Base-by-base conservation (phyloP, 2,113 vertebrate species). In the Chloroceryle aenea region DNA sequence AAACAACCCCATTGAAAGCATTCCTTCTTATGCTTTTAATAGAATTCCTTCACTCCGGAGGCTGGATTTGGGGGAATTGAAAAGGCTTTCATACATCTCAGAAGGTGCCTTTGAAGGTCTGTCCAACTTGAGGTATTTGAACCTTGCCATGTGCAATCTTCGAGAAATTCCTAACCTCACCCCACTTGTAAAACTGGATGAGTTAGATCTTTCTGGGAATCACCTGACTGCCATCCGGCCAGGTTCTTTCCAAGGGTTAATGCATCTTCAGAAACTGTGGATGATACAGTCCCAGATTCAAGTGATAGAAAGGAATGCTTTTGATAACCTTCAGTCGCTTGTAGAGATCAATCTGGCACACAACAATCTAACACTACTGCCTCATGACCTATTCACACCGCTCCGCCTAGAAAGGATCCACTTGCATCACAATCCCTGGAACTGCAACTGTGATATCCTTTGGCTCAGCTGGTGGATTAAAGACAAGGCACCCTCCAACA, bases 401-500 rank as follows among this genome's bases (percentile, higher is more conserved):
- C 98, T 99, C 89, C 99, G 98, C 97, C 98, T 99, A 66, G 99
- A 99, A 97, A 98, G 99, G 97, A 99, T 99, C 92, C 99, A 99
- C 95, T 98, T 99, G 91, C 99, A 99, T 90, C 99, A 99, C 98
- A 99, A 99, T 96, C 99, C 99, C 42, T 99, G 99, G 99, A 99
- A 99, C 97, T 99, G 99, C 98, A 99, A 99, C 97, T 99, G 99
- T 95, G 99, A 99, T 88, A 99, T 99, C 68, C 98, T 99, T 84
- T 99, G 99, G 99, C 99, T 99, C 58, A 99, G 99, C 96, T 99
- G 99, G 99, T 99, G 99, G 99, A 99, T 99, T 83, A 99, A 99
- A 96, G 99, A 99, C 97, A 99, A 99, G 98, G 99, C 99, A 29
- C 99, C 99, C 42, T 99, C 99, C 56, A 99, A 99, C 83, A 99